These are phyloP conservation scores for Clostera curtula DNA, from an alignment of 2,888 invertebrate genomes.

Conservation along the genomic window DNA sequence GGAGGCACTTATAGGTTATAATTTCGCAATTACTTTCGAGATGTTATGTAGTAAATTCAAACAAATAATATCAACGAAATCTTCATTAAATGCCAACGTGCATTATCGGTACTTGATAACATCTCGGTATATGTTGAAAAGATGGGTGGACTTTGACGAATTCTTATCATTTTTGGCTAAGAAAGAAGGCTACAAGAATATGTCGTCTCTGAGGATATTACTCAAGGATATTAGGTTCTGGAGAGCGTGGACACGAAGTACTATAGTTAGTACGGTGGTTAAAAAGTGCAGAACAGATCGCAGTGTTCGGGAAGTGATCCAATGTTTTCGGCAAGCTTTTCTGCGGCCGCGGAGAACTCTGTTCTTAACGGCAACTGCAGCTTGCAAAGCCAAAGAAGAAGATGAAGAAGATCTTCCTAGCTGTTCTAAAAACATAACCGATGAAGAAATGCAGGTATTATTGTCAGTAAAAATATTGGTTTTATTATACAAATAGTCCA, in stretches of 20 bases:
- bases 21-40: constrained; percentile 45
- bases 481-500: no score
- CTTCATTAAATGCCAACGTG: constrained; percentile 24
- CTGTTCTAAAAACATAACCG: constrained; percentile 45
- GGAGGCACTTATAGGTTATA: constrained; percentile 40
- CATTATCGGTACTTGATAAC: constrained; percentile 27
- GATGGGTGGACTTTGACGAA: constrained; percentile 32
- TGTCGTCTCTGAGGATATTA: constrained; percentile 45
- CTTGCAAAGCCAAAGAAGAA: constrained; percentile 39
- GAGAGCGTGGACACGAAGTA: constrained; percentile 50
- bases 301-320: constrained; percentile 50
- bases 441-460: constrained; percentile 54
- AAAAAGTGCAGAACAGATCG: constrained; percentile 49
- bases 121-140: constrained; percentile 28
- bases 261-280: constrained; percentile 43
- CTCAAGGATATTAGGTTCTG: constrained; percentile 52
- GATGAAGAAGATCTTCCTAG: constrained; percentile 22
- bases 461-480: constrained; percentile 8
- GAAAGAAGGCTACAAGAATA: constrained; percentile 23
- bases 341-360: constrained; percentile 47
- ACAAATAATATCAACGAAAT: constrained; percentile 34
- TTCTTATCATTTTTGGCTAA: constrained; percentile 21
- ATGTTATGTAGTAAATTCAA: constrained; percentile 50
- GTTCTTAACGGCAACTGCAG: constrained; percentile 54
- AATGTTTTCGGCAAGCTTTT: constrained; percentile 50